A percentile compares a stretch with the other conserved stretches of the same genome.
These are phyloP conservation scores for Dynastes hyllus DNA, from an alignment of 2,888 invertebrate species.

Conservation along the genomic window DNA sequence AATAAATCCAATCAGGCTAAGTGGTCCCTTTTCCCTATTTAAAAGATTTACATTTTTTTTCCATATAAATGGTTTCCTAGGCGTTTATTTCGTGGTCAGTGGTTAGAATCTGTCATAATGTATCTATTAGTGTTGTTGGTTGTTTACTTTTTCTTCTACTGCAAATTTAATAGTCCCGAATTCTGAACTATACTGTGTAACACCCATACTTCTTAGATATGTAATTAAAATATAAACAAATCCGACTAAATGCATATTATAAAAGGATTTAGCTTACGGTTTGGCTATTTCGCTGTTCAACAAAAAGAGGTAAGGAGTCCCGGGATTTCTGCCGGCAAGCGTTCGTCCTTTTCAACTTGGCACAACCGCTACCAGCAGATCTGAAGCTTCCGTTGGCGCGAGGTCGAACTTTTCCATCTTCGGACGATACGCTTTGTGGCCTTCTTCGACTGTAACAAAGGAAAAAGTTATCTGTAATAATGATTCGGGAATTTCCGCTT, in stretches of 20 bases:
- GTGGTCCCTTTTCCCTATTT: no score
- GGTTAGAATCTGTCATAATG: no score
- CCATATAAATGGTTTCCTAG: no score
- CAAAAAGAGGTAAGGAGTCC: conserved; percentile 56
- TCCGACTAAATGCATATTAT: neutral
- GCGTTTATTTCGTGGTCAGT: no score
- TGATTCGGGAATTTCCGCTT: neutral
- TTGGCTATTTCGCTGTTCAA: conserved; percentile 46
- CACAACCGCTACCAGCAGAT: conserved; percentile 66
- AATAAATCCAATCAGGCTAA: no score
- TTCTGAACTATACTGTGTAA: no score
- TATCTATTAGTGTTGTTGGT: no score
- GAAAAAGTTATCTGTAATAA: conserved; percentile 23
- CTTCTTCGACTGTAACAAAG: conserved; percentile 63
- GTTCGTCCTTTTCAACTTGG: conserved; percentile 69
- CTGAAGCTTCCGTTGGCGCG: conserved; percentile 65
- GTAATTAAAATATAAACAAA: neutral
- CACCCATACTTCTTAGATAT: no score
- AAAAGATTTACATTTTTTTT: no score
- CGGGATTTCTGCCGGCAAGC: conserved; percentile 68
- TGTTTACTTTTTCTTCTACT: no score
- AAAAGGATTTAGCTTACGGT: conserved; percentile 50
- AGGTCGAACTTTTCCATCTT: conserved; percentile 62
- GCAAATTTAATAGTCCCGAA: no score
- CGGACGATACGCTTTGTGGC: conserved; percentile 65